Percentiles rank a stretch among this genome's conserved stretches.
phyloP scores from a whole-genome alignment of 53 echinoderm and acorn worm species.

The Echinometra lucunter region DNA sequence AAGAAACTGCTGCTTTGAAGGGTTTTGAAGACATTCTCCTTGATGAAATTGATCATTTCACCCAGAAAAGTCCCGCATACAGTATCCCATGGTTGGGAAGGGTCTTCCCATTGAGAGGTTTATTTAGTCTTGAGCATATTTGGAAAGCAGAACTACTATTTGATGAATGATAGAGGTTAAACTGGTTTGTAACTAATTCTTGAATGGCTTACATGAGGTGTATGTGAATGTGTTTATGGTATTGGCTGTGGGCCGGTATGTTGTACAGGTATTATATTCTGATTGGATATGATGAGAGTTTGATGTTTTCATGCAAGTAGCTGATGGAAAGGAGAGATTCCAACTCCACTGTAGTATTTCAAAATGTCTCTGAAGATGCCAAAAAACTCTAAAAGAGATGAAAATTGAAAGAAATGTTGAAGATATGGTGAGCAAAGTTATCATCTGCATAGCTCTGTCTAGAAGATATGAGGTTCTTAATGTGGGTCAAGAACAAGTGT shows the following conservation, averaged over 20 bases:
- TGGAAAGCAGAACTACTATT: background rate
- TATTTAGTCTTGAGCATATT: background rate
- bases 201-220: background rate
- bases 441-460: background rate
- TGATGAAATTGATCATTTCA: too few relatives aligned
- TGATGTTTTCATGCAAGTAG: background rate
- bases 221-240: background rate
- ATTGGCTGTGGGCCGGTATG: background rate
- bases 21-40: too few relatives aligned
- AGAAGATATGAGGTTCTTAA: background rate
- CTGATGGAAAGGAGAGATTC: background rate
- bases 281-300: background rate
- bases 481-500: background rate
- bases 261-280: background rate
- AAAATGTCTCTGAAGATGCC: background rate
- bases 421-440: background rate
- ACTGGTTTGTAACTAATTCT: background rate
- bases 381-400: background rate
- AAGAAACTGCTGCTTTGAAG: too few relatives aligned
- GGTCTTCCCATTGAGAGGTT: too few relatives aligned
- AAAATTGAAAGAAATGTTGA: background rate
- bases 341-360: background rate
- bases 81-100: too few relatives aligned
- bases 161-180: background rate
- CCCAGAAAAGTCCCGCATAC: too few relatives aligned